phyloP scores from a whole-genome alignment of 2,113 vertebrate genomes.

The Triplophysa dalaica region DNA sequence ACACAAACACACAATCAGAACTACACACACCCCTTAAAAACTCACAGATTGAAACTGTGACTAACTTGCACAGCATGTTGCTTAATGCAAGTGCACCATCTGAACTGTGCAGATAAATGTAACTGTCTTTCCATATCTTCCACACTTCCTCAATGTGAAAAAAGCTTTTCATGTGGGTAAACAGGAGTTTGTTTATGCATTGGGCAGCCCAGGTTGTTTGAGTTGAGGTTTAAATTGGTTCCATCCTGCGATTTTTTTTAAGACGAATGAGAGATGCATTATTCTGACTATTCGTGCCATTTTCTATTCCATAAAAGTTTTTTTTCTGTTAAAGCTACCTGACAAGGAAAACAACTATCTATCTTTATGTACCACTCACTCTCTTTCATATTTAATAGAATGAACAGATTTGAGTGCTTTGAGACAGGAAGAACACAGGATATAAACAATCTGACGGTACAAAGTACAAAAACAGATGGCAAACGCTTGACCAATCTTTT shows the following conservation, averaged over 20 bases:
- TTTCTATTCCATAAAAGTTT: neutral
- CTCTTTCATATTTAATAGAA: conserved; percentile 34
- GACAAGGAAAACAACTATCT: conserved; percentile 30
- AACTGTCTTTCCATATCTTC: conserved; percentile 10
- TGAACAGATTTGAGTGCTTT: neutral
- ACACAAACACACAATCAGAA: conserved; percentile 11
- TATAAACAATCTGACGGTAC: neutral
- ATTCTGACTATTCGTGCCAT: neutral
- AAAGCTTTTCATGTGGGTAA: neutral
- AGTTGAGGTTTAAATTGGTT: conserved; percentile 21
- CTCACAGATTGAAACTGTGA: conserved; percentile 23
- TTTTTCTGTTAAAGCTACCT: conserved; percentile 11
- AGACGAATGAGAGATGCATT: conserved; percentile 9
- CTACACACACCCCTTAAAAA: conserved; percentile 19
- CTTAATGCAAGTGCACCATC: conserved; percentile 23
- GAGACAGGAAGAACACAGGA: neutral
- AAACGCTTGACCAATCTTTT: too few species aligned
- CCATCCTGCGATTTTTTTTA: conserved; percentile 14
- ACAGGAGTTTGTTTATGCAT: conserved; percentile 17
- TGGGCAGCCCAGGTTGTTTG: neutral
- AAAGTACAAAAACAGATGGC: too few species aligned
- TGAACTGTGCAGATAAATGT: conserved; percentile 51
- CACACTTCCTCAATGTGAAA: neutral
- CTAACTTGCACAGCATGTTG: conserved; percentile 27
- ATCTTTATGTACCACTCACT: neutral